These are phyloP conservation scores for Vidua chalybeata DNA, from an alignment of 2,113 vertebrate genomes.

Conservation along the genomic window DNA sequence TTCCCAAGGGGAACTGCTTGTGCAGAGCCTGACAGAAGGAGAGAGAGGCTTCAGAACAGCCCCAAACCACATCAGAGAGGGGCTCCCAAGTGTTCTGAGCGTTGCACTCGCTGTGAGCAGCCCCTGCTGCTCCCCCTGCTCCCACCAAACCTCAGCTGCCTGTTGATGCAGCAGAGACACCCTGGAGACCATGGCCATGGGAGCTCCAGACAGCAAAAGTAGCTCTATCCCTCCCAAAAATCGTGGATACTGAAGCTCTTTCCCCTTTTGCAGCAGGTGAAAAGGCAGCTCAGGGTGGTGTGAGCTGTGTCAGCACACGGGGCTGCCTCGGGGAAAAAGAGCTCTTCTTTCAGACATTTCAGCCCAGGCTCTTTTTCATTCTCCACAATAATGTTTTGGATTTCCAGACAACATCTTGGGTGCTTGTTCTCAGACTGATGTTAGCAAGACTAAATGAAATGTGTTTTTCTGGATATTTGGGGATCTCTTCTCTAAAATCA, in stretches of 20 bases:
- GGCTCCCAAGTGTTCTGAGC: not conserved
- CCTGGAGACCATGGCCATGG: accelerated
- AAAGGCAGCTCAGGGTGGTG: not conserved
- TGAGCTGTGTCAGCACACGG: accelerated
- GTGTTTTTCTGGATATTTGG: not conserved
- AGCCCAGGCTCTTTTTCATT: not conserved
- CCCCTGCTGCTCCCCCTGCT: not conserved
- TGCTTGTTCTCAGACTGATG: not conserved
- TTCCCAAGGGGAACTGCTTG: conserved; percentile 84
- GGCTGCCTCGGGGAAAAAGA: not conserved
- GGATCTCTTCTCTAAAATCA: not conserved
- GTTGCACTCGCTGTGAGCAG: not conserved
- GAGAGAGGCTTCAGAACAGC: conserved; percentile 59
- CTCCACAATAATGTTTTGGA: not conserved
- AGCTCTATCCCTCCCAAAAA: not conserved
- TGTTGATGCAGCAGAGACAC: not conserved
- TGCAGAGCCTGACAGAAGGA: conserved; percentile 59
- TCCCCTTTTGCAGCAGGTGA: not conserved
- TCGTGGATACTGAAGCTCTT: accelerated
- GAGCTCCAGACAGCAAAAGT: not conserved
- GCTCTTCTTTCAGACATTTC: not conserved
- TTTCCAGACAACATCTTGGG: not conserved
- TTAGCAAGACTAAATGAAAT: not conserved
- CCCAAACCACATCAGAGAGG: conserved; percentile 29
- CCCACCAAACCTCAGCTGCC: not conserved